Conservation (phyloP, 2,888 invertebrate genomes). For the Coenonympha glycerion region DNA sequence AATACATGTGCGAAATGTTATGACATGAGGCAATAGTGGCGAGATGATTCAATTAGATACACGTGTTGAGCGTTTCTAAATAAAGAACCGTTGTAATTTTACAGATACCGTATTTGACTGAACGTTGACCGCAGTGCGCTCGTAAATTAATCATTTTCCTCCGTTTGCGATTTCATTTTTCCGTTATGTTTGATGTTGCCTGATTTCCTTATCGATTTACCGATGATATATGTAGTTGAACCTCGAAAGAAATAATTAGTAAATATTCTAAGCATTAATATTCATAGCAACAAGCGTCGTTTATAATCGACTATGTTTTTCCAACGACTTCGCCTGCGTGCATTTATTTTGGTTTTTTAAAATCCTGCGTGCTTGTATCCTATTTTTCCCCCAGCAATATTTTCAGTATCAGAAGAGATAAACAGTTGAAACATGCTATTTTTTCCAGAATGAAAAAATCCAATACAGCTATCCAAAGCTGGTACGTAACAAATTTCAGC, state of each 20-base stretch:
- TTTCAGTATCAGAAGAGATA: no score
- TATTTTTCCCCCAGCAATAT: no score
- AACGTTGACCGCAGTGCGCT: conserved; percentile 55
- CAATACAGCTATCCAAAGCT: no score
- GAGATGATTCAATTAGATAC: conserved; percentile 59
- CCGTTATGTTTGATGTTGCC: conserved; percentile 33
- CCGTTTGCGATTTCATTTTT: conserved; percentile 38
- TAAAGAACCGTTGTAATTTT: conserved; percentile 67
- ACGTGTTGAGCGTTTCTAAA: conserved; percentile 61
- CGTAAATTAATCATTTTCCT: conserved; percentile 50
- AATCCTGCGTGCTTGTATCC: no score
- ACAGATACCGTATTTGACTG: conserved; percentile 53
- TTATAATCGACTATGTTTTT: no score
- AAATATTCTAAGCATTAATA: no score
- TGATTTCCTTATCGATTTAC: conserved; percentile 34
- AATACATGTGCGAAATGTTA: conserved; percentile 39
- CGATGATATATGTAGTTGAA: neutral
- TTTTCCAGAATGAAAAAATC: no score
- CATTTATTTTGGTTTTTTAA: no score
- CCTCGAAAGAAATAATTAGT: neutral
- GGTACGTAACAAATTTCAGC: no score
- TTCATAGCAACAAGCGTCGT: no score
- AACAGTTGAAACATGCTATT: no score
- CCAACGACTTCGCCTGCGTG: no score
- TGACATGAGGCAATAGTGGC: conserved; percentile 47